Conservation (phyloP, 2,888 invertebrate genomes). For the Catocala fraxini region DNA sequence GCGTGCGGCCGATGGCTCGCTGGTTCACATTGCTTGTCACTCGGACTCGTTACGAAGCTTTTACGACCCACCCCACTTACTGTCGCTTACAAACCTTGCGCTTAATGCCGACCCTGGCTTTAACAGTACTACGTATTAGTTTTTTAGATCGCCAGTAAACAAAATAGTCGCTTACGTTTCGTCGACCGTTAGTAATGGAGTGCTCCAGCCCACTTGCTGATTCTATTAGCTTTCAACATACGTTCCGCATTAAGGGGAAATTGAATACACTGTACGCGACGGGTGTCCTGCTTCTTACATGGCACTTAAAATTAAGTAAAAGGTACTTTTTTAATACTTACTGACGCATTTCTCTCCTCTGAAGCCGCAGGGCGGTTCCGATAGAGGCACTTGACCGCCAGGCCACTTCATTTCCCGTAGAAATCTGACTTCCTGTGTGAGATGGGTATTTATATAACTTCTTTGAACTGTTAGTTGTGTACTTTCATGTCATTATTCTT, state of each 20-base stretch:
- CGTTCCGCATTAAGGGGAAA: conserved; percentile 61
- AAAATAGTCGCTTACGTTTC: conserved; percentile 54
- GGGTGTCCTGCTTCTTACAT: conserved; percentile 28
- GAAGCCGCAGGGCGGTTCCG: conserved; percentile 97
- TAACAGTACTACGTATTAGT: conserved; percentile 64
- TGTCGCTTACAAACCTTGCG: conserved; percentile 68
- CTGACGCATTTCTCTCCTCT: conserved; percentile 96
- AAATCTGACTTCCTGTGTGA: conserved; percentile 91
- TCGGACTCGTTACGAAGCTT: conserved; percentile 66
- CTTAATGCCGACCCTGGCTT: conserved; percentile 70
- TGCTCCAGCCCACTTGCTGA: conserved; percentile 60
- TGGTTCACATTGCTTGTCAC: conserved; percentile 65
- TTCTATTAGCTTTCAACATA: conserved; percentile 67
- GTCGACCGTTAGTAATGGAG: conserved; percentile 57
- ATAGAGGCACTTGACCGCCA: conserved; percentile 91
- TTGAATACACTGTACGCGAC: conserved; percentile 49
- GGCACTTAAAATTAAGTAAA: conserved; percentile 1
- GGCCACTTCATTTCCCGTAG: conserved; percentile 93
- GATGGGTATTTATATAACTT: conserved; percentile 29
- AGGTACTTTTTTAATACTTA: conserved; percentile 84
- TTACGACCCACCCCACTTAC: conserved; percentile 73
- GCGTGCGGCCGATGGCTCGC: conserved; percentile 71
- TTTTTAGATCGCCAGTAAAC: conserved; percentile 68
- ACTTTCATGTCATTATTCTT: conserved; percentile 14
- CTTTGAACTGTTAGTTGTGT: conserved; percentile 18